Conservation (phyloP, 2,888 invertebrate species). For the Ypsolopha scabrella region DNA sequence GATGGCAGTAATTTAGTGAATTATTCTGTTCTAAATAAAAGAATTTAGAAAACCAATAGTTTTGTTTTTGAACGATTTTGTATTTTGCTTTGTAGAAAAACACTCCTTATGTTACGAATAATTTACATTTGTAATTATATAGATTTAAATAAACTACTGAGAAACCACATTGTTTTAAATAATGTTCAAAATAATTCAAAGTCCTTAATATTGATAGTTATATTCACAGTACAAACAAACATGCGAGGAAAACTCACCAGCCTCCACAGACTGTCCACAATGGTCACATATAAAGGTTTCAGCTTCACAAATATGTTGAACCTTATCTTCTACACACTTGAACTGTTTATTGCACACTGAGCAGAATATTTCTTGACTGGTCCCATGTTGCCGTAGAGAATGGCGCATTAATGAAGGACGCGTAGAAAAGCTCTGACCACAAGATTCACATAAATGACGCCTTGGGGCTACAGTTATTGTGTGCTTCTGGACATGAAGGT, state of each 20-base stretch:
- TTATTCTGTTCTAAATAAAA: no score
- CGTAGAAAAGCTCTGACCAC: slow-evolving; percentile 49
- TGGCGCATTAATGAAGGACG: slow-evolving; percentile 39
- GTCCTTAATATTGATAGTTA: no score
- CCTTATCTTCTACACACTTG: slow-evolving; percentile 20
- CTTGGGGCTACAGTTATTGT: slow-evolving; percentile 28
- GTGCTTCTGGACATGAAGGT: slow-evolving; percentile 69
- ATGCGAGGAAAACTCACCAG: slow-evolving; percentile 29
- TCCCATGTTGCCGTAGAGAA: slow-evolving; percentile 25
- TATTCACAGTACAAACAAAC: slow-evolving; percentile 16
- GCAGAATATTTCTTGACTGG: slow-evolving; percentile 20
- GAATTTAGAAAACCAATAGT: no score
- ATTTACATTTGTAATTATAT: no score
- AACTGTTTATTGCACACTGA: slow-evolving; percentile 33
- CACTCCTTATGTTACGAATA: no score
- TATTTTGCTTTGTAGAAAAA: no score
- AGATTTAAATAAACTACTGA: no score
- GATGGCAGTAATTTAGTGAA: no score
- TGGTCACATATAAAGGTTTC: slow-evolving; percentile 49
- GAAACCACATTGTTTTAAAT: no score
- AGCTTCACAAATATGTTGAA: slow-evolving; percentile 28
- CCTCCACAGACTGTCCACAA: slow-evolving; percentile 42
- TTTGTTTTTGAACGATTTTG: no score
- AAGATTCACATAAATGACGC: slow-evolving; percentile 52
- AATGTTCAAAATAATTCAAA: no score